Conservation (phyloP, 2,113 vertebrate genomes). For the Amia ocellicauda region DNA sequence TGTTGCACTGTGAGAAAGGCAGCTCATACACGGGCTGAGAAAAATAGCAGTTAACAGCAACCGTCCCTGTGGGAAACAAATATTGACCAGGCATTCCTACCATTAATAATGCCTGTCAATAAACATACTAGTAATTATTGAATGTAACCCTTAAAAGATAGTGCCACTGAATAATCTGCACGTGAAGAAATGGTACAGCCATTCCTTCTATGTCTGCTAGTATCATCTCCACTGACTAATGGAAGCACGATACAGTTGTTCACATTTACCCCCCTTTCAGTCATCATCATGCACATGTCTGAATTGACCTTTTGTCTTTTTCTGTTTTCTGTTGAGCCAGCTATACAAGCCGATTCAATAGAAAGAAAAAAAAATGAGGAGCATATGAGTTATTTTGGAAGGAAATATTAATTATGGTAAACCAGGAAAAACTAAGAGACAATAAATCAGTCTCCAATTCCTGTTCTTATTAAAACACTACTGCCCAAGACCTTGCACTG, state of each 20-base stretch:
- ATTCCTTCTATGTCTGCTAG: background rate
- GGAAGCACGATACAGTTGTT: too few species aligned
- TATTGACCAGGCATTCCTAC: too few species aligned
- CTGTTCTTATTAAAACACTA: background rate
- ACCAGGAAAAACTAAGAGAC: too few species aligned
- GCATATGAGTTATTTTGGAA: slow-evolving; percentile 1
- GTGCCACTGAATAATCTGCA: background rate
- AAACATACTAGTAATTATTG: background rate
- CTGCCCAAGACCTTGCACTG: too few species aligned
- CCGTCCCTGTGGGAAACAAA: too few species aligned
- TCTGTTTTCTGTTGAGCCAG: background rate
- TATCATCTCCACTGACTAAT: background rate
- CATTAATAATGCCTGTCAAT: too few species aligned
- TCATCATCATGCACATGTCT: background rate
- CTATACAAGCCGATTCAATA: background rate
- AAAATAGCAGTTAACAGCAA: too few species aligned
- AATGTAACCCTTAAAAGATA: background rate
- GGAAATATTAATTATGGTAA: slow-evolving; percentile 1
- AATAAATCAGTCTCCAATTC: background rate
- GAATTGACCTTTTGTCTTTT: background rate
- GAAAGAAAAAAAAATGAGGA: background rate
- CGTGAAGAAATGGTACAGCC: background rate
- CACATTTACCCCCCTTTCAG: background rate
- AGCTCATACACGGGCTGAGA: too few species aligned
- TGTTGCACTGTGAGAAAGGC: too few species aligned